Evolutionary conservation across 2,888 invertebrate genomes (phyloP), one percentile per base, ranked within the genome.

Genomic region (Pristionchus maxplancki): DNA sequence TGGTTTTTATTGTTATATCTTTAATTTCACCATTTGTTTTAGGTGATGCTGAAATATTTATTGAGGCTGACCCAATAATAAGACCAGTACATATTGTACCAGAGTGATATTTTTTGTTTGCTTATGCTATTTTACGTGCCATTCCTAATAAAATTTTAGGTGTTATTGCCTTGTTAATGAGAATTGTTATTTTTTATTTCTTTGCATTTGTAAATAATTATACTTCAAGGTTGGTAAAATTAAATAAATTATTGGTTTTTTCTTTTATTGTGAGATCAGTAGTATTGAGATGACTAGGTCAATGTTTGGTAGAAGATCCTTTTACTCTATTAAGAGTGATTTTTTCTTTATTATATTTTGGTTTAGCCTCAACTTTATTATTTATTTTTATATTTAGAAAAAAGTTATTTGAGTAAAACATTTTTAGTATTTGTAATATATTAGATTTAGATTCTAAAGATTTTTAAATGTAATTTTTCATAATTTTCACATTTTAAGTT

Each of bases 91-190:
- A 97, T 94, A 97, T 97, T 95, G 96, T 97, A 96, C 97, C 97
- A 81, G 97, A 97, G 96, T 97, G 97, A 96, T 97, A 97, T 95
- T 97, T 97, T 94, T 95, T 97, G 96, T 97, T 97, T 96, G 97
- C 97, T 24, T 97, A 97, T 95, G 96, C 97, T 31, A 97, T 97
- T 96, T 92, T 97, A 93, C 97, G 97, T 40, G 97, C 97, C 62
- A 97, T 97, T 89, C 97, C 97, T 11, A 97, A 97, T 95, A 97
- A 97, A 96, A 94, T 97, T 95, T 97, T 97, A 87, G 97, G 97
- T 90, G 97, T 97, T 82, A 95, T 97, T 93, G 96, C 96, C 0
- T 93, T 97, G 95, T 91, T 90, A 88, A 89, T 90, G 89, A 90
- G 90, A 34, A 92, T 91, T 90, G 89, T 91, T 24, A 86, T 91